These are phyloP conservation scores for Amiota communis DNA, from an alignment of 2,888 invertebrate genomes.

Conservation along the genomic window DNA sequence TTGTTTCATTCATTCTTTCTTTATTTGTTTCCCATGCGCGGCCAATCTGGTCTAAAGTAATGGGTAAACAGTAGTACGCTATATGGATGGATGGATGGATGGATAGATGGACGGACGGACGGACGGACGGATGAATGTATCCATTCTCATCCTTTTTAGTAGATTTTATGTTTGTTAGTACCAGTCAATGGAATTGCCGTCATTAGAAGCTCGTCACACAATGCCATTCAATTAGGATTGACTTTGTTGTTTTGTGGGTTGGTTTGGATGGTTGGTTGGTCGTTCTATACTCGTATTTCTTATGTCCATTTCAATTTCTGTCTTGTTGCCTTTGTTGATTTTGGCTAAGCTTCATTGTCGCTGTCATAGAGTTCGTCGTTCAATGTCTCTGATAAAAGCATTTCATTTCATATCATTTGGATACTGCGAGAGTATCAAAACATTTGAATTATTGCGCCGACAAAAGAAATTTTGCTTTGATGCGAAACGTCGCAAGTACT, in stretches of 20 bases:
- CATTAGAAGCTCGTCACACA: constrained; percentile 34
- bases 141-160: constrained; percentile 41
- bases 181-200: constrained; percentile 64
- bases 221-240: constrained; percentile 25
- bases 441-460: constrained; percentile 24
- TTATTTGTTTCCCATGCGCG: constrained; percentile 14
- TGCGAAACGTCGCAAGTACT: too few relatives aligned
- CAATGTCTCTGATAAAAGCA: constrained; percentile 8
- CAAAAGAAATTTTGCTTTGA: constrained; percentile 19
- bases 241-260: constrained; percentile 26
- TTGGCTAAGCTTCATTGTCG: neutral
- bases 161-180: constrained; percentile 37
- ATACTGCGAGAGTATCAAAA: neutral
- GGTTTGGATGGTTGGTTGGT: neutral
- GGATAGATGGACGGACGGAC: constrained; percentile 40
- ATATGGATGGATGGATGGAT: too few relatives aligned
- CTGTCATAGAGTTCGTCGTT: neutral
- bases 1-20: neutral
- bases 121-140: constrained; percentile 47
- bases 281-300: too few relatives aligned
- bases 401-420: too few relatives aligned
- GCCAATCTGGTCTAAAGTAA: neutral
- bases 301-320: neutral
- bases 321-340: neutral
- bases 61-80: too few relatives aligned